Evolutionary conservation across 2,797 vertebrate genomes (phyloP).

Genomic region (Pseudopleuronectes americanus): DNA sequence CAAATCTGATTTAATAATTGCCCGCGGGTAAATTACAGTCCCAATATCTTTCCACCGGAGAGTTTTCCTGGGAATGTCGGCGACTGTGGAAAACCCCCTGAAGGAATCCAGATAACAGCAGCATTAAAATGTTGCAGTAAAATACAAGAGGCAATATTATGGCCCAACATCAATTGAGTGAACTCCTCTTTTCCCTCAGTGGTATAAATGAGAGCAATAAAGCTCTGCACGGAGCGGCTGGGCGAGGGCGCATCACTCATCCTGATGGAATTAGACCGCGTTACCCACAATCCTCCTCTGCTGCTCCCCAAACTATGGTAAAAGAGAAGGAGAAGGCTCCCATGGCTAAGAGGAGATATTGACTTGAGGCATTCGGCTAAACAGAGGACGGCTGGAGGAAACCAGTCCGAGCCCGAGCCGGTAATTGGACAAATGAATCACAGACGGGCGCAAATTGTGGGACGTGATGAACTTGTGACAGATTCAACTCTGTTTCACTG

Average conservation of each 20-base stretch:
- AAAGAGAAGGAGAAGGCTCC: slow-evolving; percentile 7
- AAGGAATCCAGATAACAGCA: slow-evolving; percentile 55
- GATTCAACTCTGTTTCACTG: neutral
- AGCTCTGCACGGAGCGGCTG: slow-evolving; percentile 36
- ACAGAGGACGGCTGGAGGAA: slow-evolving; percentile 6
- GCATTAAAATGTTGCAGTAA: slow-evolving; percentile 66
- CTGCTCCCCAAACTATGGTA: slow-evolving; percentile 41
- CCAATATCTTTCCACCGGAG: slow-evolving; percentile 35
- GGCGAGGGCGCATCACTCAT: slow-evolving; percentile 71
- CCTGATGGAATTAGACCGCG: slow-evolving; percentile 76
- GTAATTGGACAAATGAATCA: slow-evolving; percentile 25
- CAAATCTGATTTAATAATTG: slow-evolving; percentile 30
- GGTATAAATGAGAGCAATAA: slow-evolving; percentile 76
- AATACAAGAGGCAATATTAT: slow-evolving; percentile 66
- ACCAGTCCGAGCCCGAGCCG: slow-evolving; percentile 7
- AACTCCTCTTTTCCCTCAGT: slow-evolving; percentile 55
- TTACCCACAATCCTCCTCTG: slow-evolving; percentile 67
- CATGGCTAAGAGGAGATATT: neutral
- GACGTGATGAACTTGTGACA: neutral
- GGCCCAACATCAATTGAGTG: slow-evolving; percentile 44
- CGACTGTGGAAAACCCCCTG: slow-evolving; percentile 24
- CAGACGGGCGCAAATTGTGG: neutral
- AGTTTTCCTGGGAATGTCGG: slow-evolving; percentile 45
- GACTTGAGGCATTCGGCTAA: slow-evolving; percentile 21
- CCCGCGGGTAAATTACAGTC: slow-evolving; percentile 29